Evolutionary conservation across 2,797 vertebrate genomes (phyloP), one percentile per base, ranked within the genome.

Genomic region (Sorex maritimensis): DNA sequence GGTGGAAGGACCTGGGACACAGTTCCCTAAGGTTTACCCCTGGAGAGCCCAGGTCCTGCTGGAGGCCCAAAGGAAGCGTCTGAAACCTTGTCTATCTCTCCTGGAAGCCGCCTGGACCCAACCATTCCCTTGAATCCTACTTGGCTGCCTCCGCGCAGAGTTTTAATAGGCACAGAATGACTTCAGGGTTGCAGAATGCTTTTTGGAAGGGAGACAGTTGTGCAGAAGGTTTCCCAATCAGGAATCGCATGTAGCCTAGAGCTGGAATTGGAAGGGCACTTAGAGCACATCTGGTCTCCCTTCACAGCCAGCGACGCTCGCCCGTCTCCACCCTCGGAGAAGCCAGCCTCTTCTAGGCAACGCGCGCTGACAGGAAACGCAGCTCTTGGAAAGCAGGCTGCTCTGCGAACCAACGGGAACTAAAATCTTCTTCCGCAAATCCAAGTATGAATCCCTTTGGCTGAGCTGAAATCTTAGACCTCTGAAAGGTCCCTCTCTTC

Each of bases 151-250:
- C 41, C 68, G 75, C 90, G 77, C 46, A 46, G 87, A 91, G 55
- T 82, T 91, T 89, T 78, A 85, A 61, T 23, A 80, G 55, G n/a
- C 74, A 30, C 2, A 15, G 61, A 68, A 85, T 87, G 85, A 93
- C 61, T 30, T 95, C 61, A 77, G 61, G 14, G 49, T 67, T 80
- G 72, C 78, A 63, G 30, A 84, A 71, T 94, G 55, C 52, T 67
- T 55, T 94, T 41, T 71, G 82, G 80, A 88, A 92, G 52, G 71
- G 11, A 82, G 38, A 78, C 7, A 79, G 67, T 69, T 93, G 85
- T 81, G 11, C 23, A 52, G 63, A 71, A 77, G 24, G 30, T 91
- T 91, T 82, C 80, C 38, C 72, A 85, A 77, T 46, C 38, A 84
- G 26, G 61, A 90, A 81, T 72, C 85, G 41, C 63, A 63, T 67